Conservation (phyloP, 37 sponge, comb jelly and placozoan species). For the Hormiphora californensis region DNA sequence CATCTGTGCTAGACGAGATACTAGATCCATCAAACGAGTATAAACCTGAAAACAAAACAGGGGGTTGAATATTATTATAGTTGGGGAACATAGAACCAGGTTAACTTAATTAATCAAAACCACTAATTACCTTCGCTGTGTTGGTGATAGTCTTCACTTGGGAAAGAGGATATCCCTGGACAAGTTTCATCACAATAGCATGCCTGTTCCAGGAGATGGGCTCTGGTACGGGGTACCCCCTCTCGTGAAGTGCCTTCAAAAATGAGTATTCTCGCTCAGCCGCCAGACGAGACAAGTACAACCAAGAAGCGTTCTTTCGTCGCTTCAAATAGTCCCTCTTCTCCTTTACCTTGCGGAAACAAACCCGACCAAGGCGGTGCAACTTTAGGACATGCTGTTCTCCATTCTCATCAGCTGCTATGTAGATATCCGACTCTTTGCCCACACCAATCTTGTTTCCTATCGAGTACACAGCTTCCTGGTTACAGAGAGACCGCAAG, state of each 20-base stretch:
- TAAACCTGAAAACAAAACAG: conserved; percentile 50
- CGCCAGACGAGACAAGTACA: conserved; percentile 88
- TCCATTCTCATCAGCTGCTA: conserved; percentile 75
- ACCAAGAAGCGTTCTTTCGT: conserved; percentile 76
- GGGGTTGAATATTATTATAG: not conserved
- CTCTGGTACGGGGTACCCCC: conserved; percentile 81
- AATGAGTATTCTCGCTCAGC: conserved; percentile 88
- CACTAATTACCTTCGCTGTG: conserved; percentile 3
- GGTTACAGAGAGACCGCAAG: conserved; percentile 68
- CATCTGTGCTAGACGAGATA: conserved; percentile 68
- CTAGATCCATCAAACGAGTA: conserved; percentile 68
- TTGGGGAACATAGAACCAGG: not conserved
- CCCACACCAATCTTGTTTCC: conserved; percentile 98
- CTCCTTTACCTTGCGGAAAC: conserved; percentile 87
- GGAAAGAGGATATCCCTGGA: conserved; percentile 85
- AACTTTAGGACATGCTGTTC: conserved; percentile 81
- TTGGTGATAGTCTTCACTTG: conserved; percentile 24
- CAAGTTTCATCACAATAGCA: conserved; percentile 91
- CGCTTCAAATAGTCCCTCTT: conserved; percentile 93
- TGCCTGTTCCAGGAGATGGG: conserved; percentile 94
- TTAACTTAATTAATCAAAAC: not conserved
- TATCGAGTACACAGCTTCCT: conserved; percentile 73
- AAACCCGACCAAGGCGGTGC: conserved; percentile 89
- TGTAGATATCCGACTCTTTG: conserved; percentile 96
- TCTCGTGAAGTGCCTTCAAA: conserved; percentile 84